phyloP scores from a whole-genome alignment of 2,113 vertebrate genomes.

The Cyprichromis sp. region DNA sequence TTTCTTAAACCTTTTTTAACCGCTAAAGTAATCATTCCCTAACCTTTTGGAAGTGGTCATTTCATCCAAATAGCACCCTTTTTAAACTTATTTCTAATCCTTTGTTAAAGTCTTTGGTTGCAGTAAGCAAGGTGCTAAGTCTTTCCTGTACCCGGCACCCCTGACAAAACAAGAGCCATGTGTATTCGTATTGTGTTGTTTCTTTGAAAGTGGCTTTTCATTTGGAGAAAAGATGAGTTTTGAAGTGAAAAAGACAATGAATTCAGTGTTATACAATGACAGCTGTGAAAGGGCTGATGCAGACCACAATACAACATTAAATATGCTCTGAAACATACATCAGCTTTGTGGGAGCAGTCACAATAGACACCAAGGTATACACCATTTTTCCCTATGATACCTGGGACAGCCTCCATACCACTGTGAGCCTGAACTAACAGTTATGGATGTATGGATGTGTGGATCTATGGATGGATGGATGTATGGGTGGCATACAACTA shows the following conservation, averaged over 20 bases:
- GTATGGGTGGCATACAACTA: not conserved
- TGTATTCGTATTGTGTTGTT: not conserved
- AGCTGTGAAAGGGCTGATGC: not conserved
- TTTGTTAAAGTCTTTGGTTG: not conserved
- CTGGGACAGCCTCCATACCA: not conserved
- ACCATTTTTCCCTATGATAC: not conserved
- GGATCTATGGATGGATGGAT: accelerated
- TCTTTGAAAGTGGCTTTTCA: not conserved
- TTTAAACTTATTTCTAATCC: not conserved
- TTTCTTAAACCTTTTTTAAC: not conserved
- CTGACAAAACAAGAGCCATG: not conserved
- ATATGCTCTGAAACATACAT: not conserved
- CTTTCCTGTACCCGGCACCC: not conserved
- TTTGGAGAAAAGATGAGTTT: not conserved
- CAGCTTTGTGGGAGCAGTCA: not conserved
- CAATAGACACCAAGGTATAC: not conserved
- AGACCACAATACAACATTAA: not conserved
- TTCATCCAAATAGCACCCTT: not conserved
- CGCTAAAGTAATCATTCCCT: not conserved
- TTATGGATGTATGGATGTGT: accelerated
- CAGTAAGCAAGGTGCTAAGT: not conserved
- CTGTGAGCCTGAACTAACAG: not conserved
- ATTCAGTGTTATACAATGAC: not conserved
- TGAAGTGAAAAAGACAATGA: not conserved
- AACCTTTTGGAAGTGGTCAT: not conserved